These are phyloP conservation scores for Campylorhamphus procurvoides DNA, from an alignment of 2,113 vertebrate species.

Conservation along the genomic window DNA sequence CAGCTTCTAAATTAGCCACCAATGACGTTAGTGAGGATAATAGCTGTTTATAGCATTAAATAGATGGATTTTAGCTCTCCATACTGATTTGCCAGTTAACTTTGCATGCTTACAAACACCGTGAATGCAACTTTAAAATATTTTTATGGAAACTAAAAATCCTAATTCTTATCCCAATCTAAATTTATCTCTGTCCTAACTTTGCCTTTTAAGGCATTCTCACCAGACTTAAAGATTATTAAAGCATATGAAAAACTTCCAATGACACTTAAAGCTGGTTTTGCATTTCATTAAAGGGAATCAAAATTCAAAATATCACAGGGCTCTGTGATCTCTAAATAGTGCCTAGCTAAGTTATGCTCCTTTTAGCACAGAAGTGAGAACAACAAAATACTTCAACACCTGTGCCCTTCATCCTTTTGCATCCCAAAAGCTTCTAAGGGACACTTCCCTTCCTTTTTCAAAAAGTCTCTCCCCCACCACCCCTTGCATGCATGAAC, in stretches of 20 bases:
- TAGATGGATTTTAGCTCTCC: not conserved
- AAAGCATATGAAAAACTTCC: not conserved
- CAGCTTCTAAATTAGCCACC: not conserved
- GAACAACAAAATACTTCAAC: not conserved
- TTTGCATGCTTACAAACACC: not conserved
- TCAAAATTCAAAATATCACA: not conserved
- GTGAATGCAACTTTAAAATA: not conserved
- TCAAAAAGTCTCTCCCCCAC: not conserved
- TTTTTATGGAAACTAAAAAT: not conserved
- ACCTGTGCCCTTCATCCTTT: not conserved
- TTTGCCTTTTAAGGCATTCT: not conserved
- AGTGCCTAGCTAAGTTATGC: not conserved
- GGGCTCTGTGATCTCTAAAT: not conserved
- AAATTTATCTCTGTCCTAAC: not conserved
- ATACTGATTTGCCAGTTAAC: not conserved
- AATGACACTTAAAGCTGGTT: not conserved
- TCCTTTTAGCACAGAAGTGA: not conserved
- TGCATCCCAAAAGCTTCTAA: not conserved
- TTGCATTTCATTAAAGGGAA: not conserved
- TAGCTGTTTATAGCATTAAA: not conserved
- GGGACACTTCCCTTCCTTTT: not conserved
- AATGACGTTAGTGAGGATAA: not conserved
- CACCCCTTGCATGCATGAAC: accelerated
- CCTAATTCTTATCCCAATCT: not conserved
- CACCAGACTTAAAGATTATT: not conserved